Percentiles rank a stretch among this genome's conserved stretches.
phyloP scores from a whole-genome alignment of 1,140 invertebrate species.

The Microplitis demolitor region DNA sequence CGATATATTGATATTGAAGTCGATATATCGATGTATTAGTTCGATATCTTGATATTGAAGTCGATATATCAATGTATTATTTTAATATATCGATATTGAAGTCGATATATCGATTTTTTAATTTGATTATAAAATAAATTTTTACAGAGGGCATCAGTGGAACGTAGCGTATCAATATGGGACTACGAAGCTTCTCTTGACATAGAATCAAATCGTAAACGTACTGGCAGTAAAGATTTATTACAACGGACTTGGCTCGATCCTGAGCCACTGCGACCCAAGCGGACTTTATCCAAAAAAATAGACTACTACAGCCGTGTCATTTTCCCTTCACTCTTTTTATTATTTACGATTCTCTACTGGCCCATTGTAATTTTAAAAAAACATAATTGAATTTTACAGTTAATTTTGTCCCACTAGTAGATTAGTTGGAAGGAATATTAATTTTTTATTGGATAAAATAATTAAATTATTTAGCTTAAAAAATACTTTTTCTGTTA shows the following conservation, averaged over 20 bases:
- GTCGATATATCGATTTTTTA: too few species aligned
- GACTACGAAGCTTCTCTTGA: conserved; percentile 57
- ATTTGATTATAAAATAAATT: neutral
- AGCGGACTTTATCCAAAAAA: conserved; percentile 43
- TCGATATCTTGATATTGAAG: too few species aligned
- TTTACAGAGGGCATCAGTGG: conserved; percentile 66
- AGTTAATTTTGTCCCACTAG: too few species aligned
- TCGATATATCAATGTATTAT: too few species aligned
- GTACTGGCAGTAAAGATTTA: conserved; percentile 44
- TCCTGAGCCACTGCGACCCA: conserved; percentile 38
- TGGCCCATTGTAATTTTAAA: conserved; percentile 76
- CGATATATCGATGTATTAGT: too few species aligned
- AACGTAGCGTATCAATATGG: conserved; percentile 68
- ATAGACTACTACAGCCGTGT: conserved; percentile 62
- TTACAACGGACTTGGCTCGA: conserved; percentile 51
- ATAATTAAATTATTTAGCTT: too few species aligned
- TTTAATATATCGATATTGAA: too few species aligned
- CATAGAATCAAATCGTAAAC: conserved; percentile 39
- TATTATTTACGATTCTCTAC: conserved; percentile 75
- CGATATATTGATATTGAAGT: too few species aligned
- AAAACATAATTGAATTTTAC: conserved; percentile 39
- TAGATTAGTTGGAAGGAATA: too few species aligned
- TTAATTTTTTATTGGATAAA: too few species aligned
- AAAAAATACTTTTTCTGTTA: too few species aligned
- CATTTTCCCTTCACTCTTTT: conserved; percentile 75